phyloP scores from a whole-genome alignment of 1,140 invertebrate species.

The Doryteuthis pealeii region DNA sequence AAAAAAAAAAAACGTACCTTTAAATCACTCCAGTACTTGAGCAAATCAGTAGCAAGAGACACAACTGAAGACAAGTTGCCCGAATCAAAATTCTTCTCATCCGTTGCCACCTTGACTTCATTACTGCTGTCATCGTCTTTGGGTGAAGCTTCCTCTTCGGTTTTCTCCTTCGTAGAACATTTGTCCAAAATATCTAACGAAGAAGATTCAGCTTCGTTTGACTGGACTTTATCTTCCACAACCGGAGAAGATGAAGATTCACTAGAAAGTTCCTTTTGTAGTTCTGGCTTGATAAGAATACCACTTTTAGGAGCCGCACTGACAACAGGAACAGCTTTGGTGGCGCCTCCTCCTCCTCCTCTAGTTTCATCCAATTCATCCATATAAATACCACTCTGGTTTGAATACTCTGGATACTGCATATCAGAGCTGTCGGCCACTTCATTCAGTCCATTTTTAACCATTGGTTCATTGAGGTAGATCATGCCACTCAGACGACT shows the following conservation, averaged over 20 bases:
- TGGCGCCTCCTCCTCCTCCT: too few species aligned
- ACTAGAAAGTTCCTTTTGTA: background rate
- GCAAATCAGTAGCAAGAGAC: conserved; percentile 67
- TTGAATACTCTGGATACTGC: background rate
- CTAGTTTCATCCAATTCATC: background rate
- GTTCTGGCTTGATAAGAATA: background rate
- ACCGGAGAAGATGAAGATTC: background rate
- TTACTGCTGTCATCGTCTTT: conserved; percentile 14
- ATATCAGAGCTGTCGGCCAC: background rate
- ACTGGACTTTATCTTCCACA: background rate
- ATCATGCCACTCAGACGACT: conserved; percentile 12
- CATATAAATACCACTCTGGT: background rate
- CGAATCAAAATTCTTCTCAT: conserved; percentile 17
- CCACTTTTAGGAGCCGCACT: background rate
- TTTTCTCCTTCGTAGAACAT: background rate
- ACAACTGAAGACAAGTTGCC: conserved; percentile 22
- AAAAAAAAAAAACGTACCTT: conserved; percentile 60
- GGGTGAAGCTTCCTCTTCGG: background rate
- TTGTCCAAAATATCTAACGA: background rate
- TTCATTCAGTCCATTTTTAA: conserved; percentile 11
- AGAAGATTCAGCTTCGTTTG: background rate
- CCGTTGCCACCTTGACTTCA: background rate
- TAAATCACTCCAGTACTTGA: conserved; percentile 76
- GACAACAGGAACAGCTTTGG: background rate
- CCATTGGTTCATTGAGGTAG: conserved; percentile 5